Conservation (phyloP, 2,797 vertebrate species). For the Octomys mimax region DNA sequence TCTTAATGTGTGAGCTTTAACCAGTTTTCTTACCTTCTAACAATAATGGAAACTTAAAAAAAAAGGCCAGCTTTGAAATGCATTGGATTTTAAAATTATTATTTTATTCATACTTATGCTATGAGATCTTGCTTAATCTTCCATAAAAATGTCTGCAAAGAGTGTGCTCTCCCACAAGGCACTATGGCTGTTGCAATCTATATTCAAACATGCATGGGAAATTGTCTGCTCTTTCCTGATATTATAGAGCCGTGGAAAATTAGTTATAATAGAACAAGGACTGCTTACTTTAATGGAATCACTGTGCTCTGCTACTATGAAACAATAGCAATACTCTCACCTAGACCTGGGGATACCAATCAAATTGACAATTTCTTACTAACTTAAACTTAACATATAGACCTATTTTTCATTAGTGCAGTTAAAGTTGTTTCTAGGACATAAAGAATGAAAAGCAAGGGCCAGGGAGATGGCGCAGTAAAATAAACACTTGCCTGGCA, state of each 20-base stretch:
- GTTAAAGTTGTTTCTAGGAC: neutral
- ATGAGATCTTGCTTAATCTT: conserved; percentile 71
- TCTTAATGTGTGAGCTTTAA: conserved; percentile 44
- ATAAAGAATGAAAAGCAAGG: neutral
- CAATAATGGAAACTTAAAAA: neutral
- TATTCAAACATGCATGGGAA: conserved; percentile 49
- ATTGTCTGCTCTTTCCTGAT: neutral
- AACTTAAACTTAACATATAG: conserved; percentile 29
- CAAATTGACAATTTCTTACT: neutral
- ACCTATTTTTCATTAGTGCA: neutral
- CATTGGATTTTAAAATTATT: conserved; percentile 57
- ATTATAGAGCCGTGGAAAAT: conserved; percentile 45
- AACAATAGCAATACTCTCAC: conserved; percentile 14
- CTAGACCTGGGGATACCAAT: neutral
- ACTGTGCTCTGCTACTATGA: neutral
- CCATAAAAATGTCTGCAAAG: conserved; percentile 66
- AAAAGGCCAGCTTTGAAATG: conserved; percentile 26
- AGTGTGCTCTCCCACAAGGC: conserved; percentile 27
- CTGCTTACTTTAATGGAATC: neutral
- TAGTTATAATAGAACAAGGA: neutral
- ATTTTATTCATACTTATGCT: conserved; percentile 3
- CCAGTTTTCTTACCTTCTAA: conserved; percentile 62
- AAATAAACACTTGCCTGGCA: too few relatives aligned
- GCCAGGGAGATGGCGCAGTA: too few relatives aligned
- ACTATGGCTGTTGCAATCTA: neutral